phyloP scores from a whole-genome alignment of 2,797 vertebrate species.

The Molossus alvarezi region DNA sequence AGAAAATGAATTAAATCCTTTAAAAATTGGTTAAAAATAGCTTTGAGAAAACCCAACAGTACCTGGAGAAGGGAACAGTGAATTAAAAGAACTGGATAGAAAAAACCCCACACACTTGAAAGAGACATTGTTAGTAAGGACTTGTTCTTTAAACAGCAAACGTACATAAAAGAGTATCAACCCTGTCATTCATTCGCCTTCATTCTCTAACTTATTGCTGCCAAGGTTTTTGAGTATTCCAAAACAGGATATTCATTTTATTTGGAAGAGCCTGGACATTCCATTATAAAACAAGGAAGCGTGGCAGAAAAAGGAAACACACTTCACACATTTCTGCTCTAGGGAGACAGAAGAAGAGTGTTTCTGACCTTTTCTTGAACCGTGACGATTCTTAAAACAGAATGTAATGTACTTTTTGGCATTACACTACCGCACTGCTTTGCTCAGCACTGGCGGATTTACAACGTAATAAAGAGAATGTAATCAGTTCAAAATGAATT shows the following conservation, averaged over 20 bases:
- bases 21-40: constrained; percentile 72
- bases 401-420: constrained; percentile 86
- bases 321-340: constrained; percentile 85
- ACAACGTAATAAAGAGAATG: constrained; percentile 79
- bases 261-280: constrained; percentile 75
- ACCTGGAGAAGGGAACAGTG: not conserved
- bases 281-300: constrained; percentile 78
- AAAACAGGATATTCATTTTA: constrained; percentile 83
- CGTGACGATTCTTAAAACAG: constrained; percentile 79
- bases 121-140: constrained; percentile 68
- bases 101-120: constrained; percentile 60
- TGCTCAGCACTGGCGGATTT: constrained; percentile 83
- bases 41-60: constrained; percentile 48
- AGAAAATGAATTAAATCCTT: constrained; percentile 80
- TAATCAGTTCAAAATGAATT: constrained; percentile 82
- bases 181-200: not conserved
- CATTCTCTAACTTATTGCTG: not conserved
- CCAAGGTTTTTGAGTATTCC: constrained; percentile 72
- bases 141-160: constrained; percentile 68
- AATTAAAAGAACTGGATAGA: constrained; percentile 71
- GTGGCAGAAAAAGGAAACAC: constrained; percentile 84
- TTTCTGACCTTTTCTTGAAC: constrained; percentile 87
- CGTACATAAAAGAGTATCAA: constrained; percentile 50
- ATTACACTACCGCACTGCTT: constrained; percentile 74
- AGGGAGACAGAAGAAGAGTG: constrained; percentile 82